Percentiles rank a stretch among this genome's conserved stretches.
Evolutionary conservation across 2,113 vertebrate genomes (phyloP).

Genomic region (Eonycteris spelaea): DNA sequence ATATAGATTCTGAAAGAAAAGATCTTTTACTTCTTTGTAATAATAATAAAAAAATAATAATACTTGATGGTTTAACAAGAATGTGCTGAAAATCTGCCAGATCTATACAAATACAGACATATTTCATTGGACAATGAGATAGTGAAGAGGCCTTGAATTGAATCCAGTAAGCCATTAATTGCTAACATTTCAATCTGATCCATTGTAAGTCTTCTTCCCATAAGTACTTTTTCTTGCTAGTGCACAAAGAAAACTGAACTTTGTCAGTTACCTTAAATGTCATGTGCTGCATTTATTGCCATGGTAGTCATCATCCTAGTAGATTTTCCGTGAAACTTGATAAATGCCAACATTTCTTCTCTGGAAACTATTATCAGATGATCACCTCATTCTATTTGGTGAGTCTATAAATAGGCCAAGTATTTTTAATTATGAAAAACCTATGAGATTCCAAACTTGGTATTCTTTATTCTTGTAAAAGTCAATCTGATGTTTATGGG

Average conservation of each 20-base stretch:
- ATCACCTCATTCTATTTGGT: neutral
- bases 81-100: neutral
- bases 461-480: slow-evolving; percentile 11
- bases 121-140: neutral
- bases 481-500: neutral
- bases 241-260: neutral
- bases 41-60: too few species aligned
- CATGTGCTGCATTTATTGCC: neutral
- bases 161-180: neutral
- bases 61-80: neutral
- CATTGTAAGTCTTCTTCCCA: neutral
- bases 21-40: neutral
- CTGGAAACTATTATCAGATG: neutral
- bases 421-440: neutral
- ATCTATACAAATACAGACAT: neutral
- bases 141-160: neutral
- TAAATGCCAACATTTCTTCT: slow-evolving; percentile 4
- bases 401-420: neutral
- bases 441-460: neutral
- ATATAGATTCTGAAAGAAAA: neutral
- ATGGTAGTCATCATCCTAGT: neutral
- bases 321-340: neutral
- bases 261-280: neutral
- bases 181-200: neutral
- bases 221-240: neutral